These are phyloP conservation scores for Manacus vitellinus DNA, from an alignment of 2,113 vertebrate genomes.

Conservation along the genomic window DNA sequence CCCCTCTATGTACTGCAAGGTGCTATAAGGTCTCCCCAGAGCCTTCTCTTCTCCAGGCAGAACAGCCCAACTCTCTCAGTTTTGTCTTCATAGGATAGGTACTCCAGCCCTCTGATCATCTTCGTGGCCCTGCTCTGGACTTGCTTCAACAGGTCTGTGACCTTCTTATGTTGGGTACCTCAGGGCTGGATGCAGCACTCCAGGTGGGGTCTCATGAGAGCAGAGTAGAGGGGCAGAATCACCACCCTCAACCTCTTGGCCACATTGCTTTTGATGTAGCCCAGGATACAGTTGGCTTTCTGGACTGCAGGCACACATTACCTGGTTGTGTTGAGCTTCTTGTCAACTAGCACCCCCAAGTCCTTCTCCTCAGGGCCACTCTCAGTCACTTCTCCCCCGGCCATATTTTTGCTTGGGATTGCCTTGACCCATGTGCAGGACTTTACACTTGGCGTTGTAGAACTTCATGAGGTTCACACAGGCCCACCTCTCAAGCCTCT, in stretches of 20 bases:
- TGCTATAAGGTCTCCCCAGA: not conserved
- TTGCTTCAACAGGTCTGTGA: not conserved
- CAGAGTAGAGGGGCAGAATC: not conserved
- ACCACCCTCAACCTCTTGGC: not conserved
- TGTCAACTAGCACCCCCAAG: not conserved
- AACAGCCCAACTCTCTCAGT: not conserved
- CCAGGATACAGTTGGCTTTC: not conserved
- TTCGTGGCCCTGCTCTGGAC: not conserved
- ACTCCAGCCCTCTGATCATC: not conserved
- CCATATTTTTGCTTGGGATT: not conserved
- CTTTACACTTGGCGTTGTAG: not conserved
- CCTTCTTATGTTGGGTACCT: not conserved
- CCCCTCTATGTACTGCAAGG: not conserved
- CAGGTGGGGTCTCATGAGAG: not conserved
- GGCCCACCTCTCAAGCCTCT: not conserved
- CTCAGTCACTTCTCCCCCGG: not conserved
- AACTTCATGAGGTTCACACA: not conserved
- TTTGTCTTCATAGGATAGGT: not conserved
- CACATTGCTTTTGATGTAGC: rapidly evolving
- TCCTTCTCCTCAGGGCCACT: not conserved
- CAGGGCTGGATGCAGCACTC: not conserved
- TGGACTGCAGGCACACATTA: not conserved
- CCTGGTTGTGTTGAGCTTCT: not conserved
- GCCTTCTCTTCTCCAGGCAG: not conserved
- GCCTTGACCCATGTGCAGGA: not conserved